Percentiles rank a stretch among this genome's conserved stretches.
Evolutionary conservation across 2,797 vertebrate genomes (phyloP).

Genomic region (Pitangus sulphuratus): DNA sequence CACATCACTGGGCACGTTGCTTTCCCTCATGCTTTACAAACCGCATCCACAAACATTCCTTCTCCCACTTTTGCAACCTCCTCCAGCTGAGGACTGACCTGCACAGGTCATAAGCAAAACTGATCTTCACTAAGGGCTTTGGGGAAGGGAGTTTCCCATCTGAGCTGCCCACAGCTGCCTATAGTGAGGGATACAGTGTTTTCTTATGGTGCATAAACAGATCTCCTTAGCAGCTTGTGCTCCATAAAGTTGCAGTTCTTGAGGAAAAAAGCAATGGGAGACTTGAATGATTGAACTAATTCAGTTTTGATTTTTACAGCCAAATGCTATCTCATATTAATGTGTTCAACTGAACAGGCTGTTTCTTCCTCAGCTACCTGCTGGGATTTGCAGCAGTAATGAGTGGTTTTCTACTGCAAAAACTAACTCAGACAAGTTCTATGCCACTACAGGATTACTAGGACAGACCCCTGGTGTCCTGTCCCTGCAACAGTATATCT

Average conservation of each 20-base stretch:
- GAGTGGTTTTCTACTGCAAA: not conserved
- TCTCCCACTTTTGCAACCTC: not conserved
- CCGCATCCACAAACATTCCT: not conserved
- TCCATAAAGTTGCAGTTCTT: not conserved
- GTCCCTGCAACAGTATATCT: not conserved
- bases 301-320: not conserved
- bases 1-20: accelerated
- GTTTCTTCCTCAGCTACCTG: not conserved
- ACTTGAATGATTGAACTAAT: not conserved
- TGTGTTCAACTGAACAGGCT: not conserved
- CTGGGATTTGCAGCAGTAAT: not conserved
- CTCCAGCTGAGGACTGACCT: not conserved
- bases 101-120: not conserved
- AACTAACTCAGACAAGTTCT: not conserved
- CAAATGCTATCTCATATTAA: not conserved
- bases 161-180: not conserved
- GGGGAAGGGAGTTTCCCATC: not conserved
- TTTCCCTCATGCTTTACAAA: not conserved
- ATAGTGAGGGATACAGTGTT: accelerated
- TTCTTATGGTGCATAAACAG: accelerated
- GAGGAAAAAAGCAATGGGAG: not conserved
- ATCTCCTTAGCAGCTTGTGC: not conserved
- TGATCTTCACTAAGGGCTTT: not conserved
- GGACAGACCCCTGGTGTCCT: not conserved
- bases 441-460: not conserved